Conservation (phyloP, 2,113 vertebrate species). For the Myrmophylax atrothorax region DNA sequence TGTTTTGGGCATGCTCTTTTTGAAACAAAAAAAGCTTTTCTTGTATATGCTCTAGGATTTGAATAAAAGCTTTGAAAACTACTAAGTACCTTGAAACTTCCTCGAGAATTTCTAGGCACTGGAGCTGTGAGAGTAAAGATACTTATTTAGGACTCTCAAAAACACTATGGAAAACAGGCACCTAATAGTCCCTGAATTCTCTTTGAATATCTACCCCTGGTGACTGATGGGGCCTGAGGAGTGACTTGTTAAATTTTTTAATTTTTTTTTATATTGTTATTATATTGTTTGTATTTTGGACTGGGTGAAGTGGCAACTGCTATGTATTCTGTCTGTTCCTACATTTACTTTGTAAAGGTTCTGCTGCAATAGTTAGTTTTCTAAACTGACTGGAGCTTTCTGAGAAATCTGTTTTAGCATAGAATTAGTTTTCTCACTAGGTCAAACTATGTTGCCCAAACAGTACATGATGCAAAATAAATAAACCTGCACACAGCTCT, state of each 20-base stretch:
- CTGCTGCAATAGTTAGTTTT: neutral
- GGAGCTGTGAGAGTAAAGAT: neutral
- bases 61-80: neutral
- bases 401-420: neutral
- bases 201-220: neutral
- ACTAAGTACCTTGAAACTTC: neutral
- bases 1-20: neutral
- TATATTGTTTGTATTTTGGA: neutral
- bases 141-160: neutral
- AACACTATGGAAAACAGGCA: neutral
- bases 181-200: neutral
- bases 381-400: constrained; percentile 4
- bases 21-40: neutral
- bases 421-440: constrained; percentile 13
- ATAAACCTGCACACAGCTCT: neutral
- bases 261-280: neutral
- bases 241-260: rapidly evolving
- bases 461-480: neutral
- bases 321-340: neutral
- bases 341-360: neutral
- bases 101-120: neutral
- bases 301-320: neutral
- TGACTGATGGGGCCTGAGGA: neutral
- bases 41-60: neutral
- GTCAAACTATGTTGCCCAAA: neutral